These are phyloP conservation scores for Chaenodraco wilsoni DNA, from an alignment of 2,797 vertebrate genomes.

Conservation along the genomic window DNA sequence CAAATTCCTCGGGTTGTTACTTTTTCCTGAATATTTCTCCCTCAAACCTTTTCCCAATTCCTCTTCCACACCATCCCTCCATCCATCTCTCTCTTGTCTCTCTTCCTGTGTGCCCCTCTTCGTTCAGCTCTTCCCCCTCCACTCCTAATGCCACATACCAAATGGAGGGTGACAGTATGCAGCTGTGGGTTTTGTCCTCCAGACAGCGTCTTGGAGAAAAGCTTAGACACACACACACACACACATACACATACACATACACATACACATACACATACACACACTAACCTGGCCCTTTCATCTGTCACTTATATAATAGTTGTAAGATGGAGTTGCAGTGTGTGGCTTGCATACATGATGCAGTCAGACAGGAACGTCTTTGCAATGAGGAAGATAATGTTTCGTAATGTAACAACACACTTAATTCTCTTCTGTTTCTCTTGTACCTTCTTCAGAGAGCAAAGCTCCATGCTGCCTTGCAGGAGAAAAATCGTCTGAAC, in stretches of 20 bases:
- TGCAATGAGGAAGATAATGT: slow-evolving; percentile 14
- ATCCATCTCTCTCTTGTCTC: background rate
- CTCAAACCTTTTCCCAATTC: slow-evolving; percentile 20
- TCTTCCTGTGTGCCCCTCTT: background rate
- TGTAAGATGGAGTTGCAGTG: slow-evolving; percentile 52
- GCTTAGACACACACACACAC: slow-evolving; percentile 28
- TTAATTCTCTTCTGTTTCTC: slow-evolving; percentile 14
- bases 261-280: slow-evolving; percentile 25
- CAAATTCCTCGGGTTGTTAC: slow-evolving; percentile 19
- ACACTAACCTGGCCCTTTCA: slow-evolving; percentile 65
- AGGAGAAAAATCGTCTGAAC: slow-evolving; percentile 81
- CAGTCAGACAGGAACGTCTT: slow-evolving; percentile 21
- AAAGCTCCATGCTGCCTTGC: slow-evolving; percentile 84
- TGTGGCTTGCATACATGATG: slow-evolving; percentile 41
- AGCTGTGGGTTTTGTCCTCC: slow-evolving; percentile 72
- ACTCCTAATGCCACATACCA: slow-evolving; percentile 47
- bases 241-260: slow-evolving; percentile 10
- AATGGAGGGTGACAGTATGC: slow-evolving; percentile 74
- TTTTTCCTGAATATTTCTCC: slow-evolving; percentile 12
- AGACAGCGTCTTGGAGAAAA: slow-evolving; percentile 65
- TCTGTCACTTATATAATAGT: slow-evolving; percentile 66
- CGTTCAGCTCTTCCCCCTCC: slow-evolving; percentile 15
- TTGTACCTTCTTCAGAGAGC: slow-evolving; percentile 77
- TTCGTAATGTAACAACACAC: slow-evolving; percentile 7
- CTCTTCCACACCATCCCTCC: slow-evolving; percentile 4